Evolutionary conservation across 2,797 vertebrate genomes (phyloP).

Genomic region (Lateolabrax maculatus): DNA sequence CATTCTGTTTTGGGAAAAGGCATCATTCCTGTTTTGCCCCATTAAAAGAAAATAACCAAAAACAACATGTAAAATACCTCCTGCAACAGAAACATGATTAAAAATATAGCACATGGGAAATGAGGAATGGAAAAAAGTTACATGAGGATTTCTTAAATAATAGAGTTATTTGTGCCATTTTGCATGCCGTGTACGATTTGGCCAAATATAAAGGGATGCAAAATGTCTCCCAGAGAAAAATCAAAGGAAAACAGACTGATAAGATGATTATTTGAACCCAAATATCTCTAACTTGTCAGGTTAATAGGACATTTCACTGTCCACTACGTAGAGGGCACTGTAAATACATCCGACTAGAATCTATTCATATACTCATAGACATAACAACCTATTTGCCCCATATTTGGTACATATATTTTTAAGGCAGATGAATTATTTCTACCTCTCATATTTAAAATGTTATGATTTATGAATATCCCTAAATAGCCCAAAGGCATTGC

Average conservation of each 20-base stretch:
- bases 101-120: constrained; percentile 44
- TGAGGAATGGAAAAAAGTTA: constrained; percentile 27
- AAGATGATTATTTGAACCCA: background rate
- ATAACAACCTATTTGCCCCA: background rate
- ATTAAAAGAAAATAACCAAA: background rate
- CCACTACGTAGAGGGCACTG: background rate
- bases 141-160: constrained; percentile 15
- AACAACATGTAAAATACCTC: constrained; percentile 31
- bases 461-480: background rate
- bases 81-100: constrained; percentile 73
- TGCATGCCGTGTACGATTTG: constrained; percentile 27
- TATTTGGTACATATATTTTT: background rate
- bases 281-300: background rate
- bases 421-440: background rate
- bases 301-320: background rate
- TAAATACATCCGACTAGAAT: background rate
- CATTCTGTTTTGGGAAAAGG: constrained; percentile 25
- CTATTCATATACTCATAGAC: background rate
- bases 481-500: background rate
- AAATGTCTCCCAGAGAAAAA: constrained; percentile 15
- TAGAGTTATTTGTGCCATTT: constrained; percentile 20
- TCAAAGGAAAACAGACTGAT: background rate
- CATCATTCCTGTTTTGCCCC: constrained; percentile 33
- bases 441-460: background rate
- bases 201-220: constrained; percentile 40